Base-by-base conservation (phyloP, 1,140 invertebrate genomes). In the Pantala flavescens region DNA sequence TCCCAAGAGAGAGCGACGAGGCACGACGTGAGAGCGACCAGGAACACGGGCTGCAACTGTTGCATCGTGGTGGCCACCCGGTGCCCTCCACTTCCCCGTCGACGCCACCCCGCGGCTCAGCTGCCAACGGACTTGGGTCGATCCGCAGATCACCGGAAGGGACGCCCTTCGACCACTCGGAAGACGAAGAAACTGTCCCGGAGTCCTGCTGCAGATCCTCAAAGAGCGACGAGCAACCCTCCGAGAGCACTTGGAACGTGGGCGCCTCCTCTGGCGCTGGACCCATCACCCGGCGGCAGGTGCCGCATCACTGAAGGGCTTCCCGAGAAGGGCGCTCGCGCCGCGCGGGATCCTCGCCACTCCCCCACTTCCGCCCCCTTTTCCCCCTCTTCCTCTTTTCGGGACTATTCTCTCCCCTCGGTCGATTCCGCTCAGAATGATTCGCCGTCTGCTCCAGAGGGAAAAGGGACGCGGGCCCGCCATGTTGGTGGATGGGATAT, bases 31-130 rank as follows among this genome's bases (percentile, higher is more conserved):
- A 63, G 14, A 21, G 49, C 49, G 16, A 63, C 49, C 49, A 63
- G 12, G 49, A 63, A 63, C 49, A 63, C 49, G 49, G 49, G 49
- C 49, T 63, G 49, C 49, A 63, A 63, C 49, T 63, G 49, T 63
- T 63, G 49, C 49, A 63, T 63, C 49, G 49, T 63, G 49, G 49
- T 21, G 49, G n/a, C 49, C 16, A 21, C 49, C 49, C 49, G 5
- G 49, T 63, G 49, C 14, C 49, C 49, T 16, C 49, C 49, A 16
- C n/a, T 21, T 12, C 49, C n/a, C 49, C 49, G 14, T 21, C 49
- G 16, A 16, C 49, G 14, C 49, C 49, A 63, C 49, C n/a, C 49
- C 49, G 16, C 49, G 49, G 49, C 14, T 21, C 49, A 3, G 14
- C 49, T 1, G 16, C n/a, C 49, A 16, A 21, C 16, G 49, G 49